phyloP scores from a whole-genome alignment of 2,797 vertebrate species.

The Harpagifer antarcticus region DNA sequence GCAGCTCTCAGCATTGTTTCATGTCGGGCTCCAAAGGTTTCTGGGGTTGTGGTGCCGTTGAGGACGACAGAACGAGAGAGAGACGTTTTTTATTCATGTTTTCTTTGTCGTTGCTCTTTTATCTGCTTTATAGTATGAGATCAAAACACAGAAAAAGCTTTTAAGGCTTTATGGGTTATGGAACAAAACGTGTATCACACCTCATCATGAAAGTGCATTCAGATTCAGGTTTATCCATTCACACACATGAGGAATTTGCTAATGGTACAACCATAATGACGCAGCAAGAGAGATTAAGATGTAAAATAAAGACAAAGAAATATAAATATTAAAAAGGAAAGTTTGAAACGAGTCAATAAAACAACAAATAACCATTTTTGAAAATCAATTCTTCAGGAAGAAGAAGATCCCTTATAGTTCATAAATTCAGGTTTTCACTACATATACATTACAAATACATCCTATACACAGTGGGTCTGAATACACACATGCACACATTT shows the following conservation, averaged over 20 bases:
- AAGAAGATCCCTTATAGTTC: no score
- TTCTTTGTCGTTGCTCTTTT: conserved; percentile 14
- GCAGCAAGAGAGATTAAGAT: no score
- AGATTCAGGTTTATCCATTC: neutral
- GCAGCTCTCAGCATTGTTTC: conserved; percentile 65
- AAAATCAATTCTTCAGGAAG: neutral
- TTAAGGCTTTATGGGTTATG: neutral
- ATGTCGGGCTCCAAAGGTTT: conserved; percentile 38
- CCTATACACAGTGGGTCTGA: no score
- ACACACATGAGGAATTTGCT: no score
- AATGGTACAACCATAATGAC: no score
- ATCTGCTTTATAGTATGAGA: neutral
- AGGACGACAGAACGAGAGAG: conserved; percentile 4
- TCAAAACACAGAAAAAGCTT: conserved; percentile 8
- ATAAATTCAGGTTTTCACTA: no score
- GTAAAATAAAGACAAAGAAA: no score
- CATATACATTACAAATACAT: no score
- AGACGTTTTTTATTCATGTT: conserved; percentile 7
- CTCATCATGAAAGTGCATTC: no score
- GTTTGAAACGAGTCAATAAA: neutral
- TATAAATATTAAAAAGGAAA: no score
- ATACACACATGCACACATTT: no score
- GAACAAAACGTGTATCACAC: neutral
- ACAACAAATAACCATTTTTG: neutral
- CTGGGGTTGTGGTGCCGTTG: conserved; percentile 26